phyloP scores from a whole-genome alignment of 2,113 vertebrate genomes.

The Mobula hypostoma region DNA sequence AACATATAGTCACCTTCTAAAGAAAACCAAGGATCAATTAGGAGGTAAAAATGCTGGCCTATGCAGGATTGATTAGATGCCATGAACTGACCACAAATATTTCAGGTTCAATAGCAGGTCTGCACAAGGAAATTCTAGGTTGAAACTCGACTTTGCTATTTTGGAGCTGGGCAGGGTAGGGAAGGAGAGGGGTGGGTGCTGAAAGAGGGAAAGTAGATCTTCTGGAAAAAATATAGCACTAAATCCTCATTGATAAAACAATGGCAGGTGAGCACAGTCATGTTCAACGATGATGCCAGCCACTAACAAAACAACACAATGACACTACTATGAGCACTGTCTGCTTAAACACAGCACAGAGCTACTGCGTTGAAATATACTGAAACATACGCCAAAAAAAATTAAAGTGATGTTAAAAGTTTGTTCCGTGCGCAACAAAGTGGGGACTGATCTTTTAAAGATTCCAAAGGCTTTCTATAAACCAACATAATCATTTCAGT shows the following conservation, averaged over 20 bases:
- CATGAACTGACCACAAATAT: neutral
- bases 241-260: neutral
- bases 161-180: neutral
- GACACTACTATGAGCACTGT: neutral
- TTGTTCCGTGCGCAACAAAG: too few species aligned
- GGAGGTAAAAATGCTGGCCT: too few species aligned
- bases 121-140: neutral
- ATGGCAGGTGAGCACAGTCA: neutral
- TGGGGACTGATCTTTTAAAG: too few species aligned
- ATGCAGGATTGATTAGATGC: too few species aligned
- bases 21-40: too few species aligned
- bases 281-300: neutral
- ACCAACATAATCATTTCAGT: too few species aligned
- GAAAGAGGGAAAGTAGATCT: neutral
- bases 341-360: neutral
- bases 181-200: neutral
- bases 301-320: neutral
- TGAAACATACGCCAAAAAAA: neutral
- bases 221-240: too few species aligned
- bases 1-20: too few species aligned
- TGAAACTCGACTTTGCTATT: neutral
- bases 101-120: neutral
- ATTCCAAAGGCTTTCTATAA: too few species aligned
- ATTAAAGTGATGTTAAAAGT: too few species aligned
- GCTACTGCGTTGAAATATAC: neutral